phyloP scores from a whole-genome alignment of 2,888 invertebrate species.

The Morinoia aosen region DNA sequence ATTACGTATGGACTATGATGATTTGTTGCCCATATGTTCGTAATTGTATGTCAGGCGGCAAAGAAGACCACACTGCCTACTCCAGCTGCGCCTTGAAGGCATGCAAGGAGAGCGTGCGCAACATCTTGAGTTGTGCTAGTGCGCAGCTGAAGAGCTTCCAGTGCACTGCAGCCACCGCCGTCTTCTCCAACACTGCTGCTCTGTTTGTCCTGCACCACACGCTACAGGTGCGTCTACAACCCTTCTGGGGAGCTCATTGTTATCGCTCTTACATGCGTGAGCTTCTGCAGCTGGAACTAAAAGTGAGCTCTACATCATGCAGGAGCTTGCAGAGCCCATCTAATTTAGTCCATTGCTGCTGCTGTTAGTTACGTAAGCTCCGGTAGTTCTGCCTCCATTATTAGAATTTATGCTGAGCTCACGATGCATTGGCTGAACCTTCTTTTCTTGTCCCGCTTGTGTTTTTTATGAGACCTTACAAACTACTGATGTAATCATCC shows the following conservation, averaged over 20 bases:
- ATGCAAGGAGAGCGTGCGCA: neutral
- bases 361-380: no score
- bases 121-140: neutral
- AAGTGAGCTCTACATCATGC: no score
- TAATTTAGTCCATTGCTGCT: no score
- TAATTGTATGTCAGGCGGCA: neutral
- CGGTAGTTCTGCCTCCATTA: no score
- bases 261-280: no score
- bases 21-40: no score
- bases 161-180: constrained; percentile 23
- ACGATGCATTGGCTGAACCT: no score
- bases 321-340: no score
- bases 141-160: neutral
- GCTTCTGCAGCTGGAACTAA: no score
- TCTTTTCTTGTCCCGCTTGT: neutral
- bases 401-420: no score
- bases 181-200: constrained; percentile 23
- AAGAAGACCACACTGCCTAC: neutral
- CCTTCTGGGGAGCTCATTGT: neutral
- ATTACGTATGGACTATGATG: no score
- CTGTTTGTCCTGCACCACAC: constrained; percentile 1
- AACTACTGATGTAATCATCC: neutral
- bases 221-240: constrained; percentile 3
- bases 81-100: neutral
- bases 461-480: neutral